Evolutionary conservation across 2,888 invertebrate species (phyloP), one percentile per base, ranked within the genome.

Genomic region (Schizaphis graminum): DNA sequence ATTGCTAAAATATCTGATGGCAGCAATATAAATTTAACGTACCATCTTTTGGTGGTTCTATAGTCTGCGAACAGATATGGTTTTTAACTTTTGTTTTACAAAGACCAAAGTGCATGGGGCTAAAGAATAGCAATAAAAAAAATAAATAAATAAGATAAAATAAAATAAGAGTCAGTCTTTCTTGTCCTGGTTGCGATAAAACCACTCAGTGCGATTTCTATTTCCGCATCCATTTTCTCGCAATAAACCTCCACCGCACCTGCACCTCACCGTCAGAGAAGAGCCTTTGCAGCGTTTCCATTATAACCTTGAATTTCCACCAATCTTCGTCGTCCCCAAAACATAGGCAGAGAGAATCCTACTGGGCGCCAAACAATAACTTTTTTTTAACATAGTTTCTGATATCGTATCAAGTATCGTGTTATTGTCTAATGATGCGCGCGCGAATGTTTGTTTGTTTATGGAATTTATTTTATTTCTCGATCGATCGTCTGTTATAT

Each of bases 51-150:
- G 35, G 35, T 21, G 21, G 26, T 8, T 35, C 21, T 21, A 35
- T 67, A 77, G 35, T 21, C 35, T 2, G 21, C 8, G n/a, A 24
- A n/a, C 61, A 61, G 91, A 92, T 85, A 86, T 92, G n/a, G 87
- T 92, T 92, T 92, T 61, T 87, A 61, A 92, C 87, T 92, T 92
- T 92, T 92, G 49, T 92, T 92, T 87, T 61, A 92, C 86, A 49
- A 92, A 61, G 67, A 21, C 21, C 56, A 77, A 49, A 77, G 49
- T 57, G 16, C 53, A 8, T 0, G 26, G 87, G 49, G 47, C 35
- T 77, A 56, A 57, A 87, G 11, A 47, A 87, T 26, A 26, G 47
- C 57, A 57, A 67, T 67, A 92, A 57, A 47, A 61, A 47, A 91
- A 57, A n/a, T n/a, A n/a, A 2, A 26, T 77, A 2, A 35, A 57